A percentile compares a stretch with the other conserved stretches of the same genome.
Conservation (phyloP, 2,888 invertebrate species). For the Orchesellides sinensis region DNA sequence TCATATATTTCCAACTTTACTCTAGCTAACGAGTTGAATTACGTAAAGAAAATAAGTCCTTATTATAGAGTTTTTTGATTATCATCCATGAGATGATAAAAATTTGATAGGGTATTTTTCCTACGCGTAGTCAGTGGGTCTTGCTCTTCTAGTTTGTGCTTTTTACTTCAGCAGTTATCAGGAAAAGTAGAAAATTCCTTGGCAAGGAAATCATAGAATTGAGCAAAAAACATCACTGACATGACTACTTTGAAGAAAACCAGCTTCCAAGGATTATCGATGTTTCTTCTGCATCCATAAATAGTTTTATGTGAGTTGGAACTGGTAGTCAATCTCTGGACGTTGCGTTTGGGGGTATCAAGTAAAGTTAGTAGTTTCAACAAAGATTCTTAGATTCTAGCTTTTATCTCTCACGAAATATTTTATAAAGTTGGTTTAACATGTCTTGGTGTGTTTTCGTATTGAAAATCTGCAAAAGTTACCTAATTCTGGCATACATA, state of each 20-base stretch:
- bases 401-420: too few relatives aligned
- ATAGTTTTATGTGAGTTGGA: slow-evolving; percentile 20
- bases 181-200: slow-evolving; percentile 8
- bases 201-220: slow-evolving; percentile 4
- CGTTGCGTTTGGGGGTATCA: too few relatives aligned
- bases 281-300: slow-evolving; percentile 16
- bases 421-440: too few relatives aligned
- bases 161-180: not conserved
- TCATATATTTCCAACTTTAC: slow-evolving; percentile 1
- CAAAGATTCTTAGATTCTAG: too few relatives aligned
- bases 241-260: not conserved
- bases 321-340: too few relatives aligned
- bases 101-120: not conserved
- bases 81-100: slow-evolving; percentile 1
- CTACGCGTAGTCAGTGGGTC: too few relatives aligned
- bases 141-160: not conserved
- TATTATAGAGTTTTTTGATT: slow-evolving; percentile 11
- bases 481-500: too few relatives aligned
- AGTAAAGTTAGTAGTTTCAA: too few relatives aligned
- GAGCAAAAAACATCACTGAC: slow-evolving; percentile 3
- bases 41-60: not conserved
- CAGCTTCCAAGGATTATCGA: slow-evolving; percentile 7
- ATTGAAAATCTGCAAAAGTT: too few relatives aligned
- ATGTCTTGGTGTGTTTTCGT: too few relatives aligned
- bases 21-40: not conserved